Conservation (phyloP, 1,140 invertebrate genomes). For the Heliconius himera region DNA sequence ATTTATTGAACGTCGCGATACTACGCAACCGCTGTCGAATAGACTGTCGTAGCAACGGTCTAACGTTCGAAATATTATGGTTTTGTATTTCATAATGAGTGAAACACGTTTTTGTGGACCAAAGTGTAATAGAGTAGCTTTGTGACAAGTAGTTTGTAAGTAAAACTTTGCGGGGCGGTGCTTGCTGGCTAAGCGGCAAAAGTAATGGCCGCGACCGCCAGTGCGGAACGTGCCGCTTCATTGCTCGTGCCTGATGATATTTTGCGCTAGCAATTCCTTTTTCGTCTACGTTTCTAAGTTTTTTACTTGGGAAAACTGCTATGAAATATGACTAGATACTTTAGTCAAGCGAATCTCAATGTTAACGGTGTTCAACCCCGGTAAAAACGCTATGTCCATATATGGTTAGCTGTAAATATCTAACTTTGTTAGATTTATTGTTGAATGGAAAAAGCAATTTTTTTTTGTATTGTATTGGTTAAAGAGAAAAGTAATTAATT, state of each 20-base stretch:
- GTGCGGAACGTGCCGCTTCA: slow-evolving; percentile 67
- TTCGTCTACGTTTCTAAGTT: slow-evolving; percentile 44
- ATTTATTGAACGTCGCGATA: slow-evolving; percentile 68
- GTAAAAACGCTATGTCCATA: slow-evolving; percentile 26
- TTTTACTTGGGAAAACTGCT: slow-evolving; percentile 49
- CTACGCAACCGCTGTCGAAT: not conserved
- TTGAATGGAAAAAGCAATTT: not conserved
- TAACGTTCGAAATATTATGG: slow-evolving; percentile 71
- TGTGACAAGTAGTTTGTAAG: slow-evolving; percentile 22
- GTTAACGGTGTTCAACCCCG: slow-evolving; percentile 41
- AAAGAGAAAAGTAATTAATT: too few relatives aligned
- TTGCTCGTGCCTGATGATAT: slow-evolving; percentile 65
- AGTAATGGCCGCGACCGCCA: slow-evolving; percentile 62
- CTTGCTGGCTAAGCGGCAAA: slow-evolving; percentile 27
- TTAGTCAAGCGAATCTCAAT: slow-evolving; percentile 49
- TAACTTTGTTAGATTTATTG: slow-evolving; percentile 21
- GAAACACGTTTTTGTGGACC: slow-evolving; percentile 72
- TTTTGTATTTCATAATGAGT: slow-evolving; percentile 79
- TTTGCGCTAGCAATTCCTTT: slow-evolving; percentile 61
- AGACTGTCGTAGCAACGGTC: slow-evolving; percentile 48
- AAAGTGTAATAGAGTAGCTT: slow-evolving; percentile 55
- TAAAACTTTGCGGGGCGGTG: slow-evolving; percentile 30
- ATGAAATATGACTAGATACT: slow-evolving; percentile 52
- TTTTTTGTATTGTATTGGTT: not conserved
- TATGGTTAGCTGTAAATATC: slow-evolving; percentile 23